A percentile compares a stretch with the other conserved stretches of the same genome.
These are phyloP conservation scores for Cossypha heuglini DNA, from an alignment of 2,797 vertebrate genomes.

Conservation along the genomic window DNA sequence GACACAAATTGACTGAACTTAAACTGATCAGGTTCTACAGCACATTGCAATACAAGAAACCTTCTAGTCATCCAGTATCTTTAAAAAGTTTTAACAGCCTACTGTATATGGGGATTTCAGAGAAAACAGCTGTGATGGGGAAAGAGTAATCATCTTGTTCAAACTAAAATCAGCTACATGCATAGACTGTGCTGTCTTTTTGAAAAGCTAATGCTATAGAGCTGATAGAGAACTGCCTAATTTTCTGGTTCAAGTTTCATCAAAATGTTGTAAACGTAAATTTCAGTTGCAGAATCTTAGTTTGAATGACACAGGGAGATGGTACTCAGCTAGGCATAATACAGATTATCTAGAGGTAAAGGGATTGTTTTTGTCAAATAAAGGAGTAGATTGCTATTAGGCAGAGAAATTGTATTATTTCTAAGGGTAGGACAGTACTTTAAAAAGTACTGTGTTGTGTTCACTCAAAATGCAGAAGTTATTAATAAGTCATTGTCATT, in stretches of 20 bases:
- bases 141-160: background rate
- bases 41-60: background rate
- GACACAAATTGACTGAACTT: background rate
- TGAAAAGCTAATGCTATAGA: background rate
- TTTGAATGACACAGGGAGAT: background rate
- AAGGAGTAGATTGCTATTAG: background rate
- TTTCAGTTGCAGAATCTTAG: background rate
- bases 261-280: background rate
- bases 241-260: background rate
- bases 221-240: background rate
- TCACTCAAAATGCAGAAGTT: background rate
- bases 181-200: background rate
- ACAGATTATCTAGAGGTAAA: background rate
- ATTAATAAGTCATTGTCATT: background rate
- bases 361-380: background rate
- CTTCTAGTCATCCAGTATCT: background rate
- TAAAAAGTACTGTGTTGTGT: background rate
- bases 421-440: background rate
- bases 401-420: background rate
- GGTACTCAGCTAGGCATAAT: background rate
- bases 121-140: background rate
- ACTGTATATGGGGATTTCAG: background rate
- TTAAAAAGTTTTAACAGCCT: background rate
- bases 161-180: background rate
- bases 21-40: background rate